Base-by-base conservation (phyloP, 2,113 vertebrate genomes). In the Athene cunicularia region DNA sequence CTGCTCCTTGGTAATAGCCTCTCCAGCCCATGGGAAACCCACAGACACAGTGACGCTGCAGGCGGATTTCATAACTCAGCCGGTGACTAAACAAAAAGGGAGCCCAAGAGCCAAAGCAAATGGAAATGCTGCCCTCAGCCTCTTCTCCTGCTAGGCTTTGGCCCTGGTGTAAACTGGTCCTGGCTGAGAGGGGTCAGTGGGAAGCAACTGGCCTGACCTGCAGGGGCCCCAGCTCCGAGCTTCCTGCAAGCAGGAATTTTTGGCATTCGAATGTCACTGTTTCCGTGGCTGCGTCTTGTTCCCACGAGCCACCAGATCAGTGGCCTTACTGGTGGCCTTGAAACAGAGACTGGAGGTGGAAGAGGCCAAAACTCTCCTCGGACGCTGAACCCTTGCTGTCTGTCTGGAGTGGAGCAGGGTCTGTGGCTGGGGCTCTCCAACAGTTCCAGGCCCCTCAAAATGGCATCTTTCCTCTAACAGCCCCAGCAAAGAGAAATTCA, bases 11-110 rank as follows among this genome's bases (percentile, higher is more conserved):
- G 43, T 74, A 94, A 87, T 66, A 84, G 92, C 50, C 79, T 90
- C 77, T 62, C 71, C 79, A 88, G 90, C 75, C 76, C 93, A 39
- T 91, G 93, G 93, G 95, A 91, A 97, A 80, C 86, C 81, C 82
- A 88, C 73, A 94, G 95, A 91, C 62, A 90, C 12, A 3, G 58
- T 76, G 84, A 90, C 23, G 30, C 85, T 74, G 82, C 81, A 86
- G 81, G 92, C 60, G 0, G 64, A 95, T 86, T 75, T 92, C 81
- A 47, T 95, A 95, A 95, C 89, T 90, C 86, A 91, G 81, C 35
- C 3, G 0, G 77, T 97, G 95, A 96, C 95, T 94, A 91, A 93
- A 94, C 84, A 85, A 60, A 95, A 96, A 87, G 41, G n/a, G 50
- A 63, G 72, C 56, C 24, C 0, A 2, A 55, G 60, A 87, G 83